Conservation (phyloP, 1,140 invertebrate genomes). For the Drosophila nasuta region DNA sequence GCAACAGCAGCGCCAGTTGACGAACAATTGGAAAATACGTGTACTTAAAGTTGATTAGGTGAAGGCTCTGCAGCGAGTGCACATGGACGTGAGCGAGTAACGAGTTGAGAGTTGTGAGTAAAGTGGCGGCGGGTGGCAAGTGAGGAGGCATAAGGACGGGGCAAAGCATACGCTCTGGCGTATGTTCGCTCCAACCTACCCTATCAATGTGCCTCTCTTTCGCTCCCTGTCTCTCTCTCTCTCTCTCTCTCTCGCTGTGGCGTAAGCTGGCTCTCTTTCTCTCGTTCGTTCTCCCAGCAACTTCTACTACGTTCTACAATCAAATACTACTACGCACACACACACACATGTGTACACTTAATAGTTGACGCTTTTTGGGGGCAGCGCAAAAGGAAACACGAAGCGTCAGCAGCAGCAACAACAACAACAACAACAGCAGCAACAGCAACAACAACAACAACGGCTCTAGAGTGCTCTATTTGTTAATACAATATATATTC, state of each 20-base stretch:
- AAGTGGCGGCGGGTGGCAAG: not conserved
- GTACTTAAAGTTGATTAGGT: too few species aligned
- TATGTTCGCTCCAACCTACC: conserved; percentile 15
- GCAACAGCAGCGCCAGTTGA: too few species aligned
- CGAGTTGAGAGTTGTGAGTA: conserved; percentile 18
- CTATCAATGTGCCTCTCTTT: not conserved
- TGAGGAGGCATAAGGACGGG: conserved; percentile 19
- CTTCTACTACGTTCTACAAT: conserved; percentile 78
- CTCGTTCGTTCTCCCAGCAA: not conserved
- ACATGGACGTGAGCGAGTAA: conserved; percentile 25
- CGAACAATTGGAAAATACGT: not conserved
- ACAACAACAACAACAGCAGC: conserved; percentile 15
- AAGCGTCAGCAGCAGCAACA: conserved; percentile 10
- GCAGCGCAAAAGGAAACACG: conserved; percentile 52
- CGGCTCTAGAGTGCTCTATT: conserved; percentile 1
- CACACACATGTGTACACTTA: conserved; percentile 30
- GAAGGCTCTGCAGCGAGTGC: conserved; percentile 3
- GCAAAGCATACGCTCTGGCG: conserved; percentile 28
- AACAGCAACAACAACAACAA: conserved; percentile 6
- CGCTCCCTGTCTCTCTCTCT: not conserved
- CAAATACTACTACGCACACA: conserved; percentile 71
- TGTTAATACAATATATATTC: conserved; percentile 1
- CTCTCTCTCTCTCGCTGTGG: not conserved
- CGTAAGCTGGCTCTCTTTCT: too few species aligned
- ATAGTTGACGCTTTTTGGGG: conserved; percentile 66